Evolutionary conservation across 2,888 invertebrate species (phyloP), one percentile per base, ranked within the genome.

Genomic region (Nymphalis urticae): DNA sequence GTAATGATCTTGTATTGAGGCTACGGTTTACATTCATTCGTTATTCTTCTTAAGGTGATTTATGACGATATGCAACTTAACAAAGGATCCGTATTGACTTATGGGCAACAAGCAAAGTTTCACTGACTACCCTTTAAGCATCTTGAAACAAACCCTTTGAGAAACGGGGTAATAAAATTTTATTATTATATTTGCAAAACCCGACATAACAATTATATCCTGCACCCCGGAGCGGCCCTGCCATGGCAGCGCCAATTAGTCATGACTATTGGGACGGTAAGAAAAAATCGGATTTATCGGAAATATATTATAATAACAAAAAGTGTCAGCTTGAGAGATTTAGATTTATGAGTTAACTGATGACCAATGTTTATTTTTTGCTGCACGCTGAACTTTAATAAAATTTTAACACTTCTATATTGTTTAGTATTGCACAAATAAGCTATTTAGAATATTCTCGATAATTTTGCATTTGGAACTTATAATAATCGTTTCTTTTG

Each of bases 111-210:
- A 82, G 75, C 79, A 80, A 82, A 81, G 81, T 82, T 88, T 83
- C 84, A 84, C 85, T 80, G 82, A 77, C 86, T 88, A 90, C 90
- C 92, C 92, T 90, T 92, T 90, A 82, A 86, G 85, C 70, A 75
- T 77, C 77, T 81, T 76, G 82, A 85, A 83, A 87, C 87, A 86
- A 92, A 89, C 92, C 92, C 92, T 92, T 92, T 92, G 76, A 85
- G 81, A 85, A 89, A 90, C 86, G 88, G 90, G 90, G 90, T 90
- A 90, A 88, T 91, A 92, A 91, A 90, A 79, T 88, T 89, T 89
- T 92, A 89, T 89, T 91, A 90, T 91, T 86, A 92, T 92, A 90
- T 92, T 91, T 90, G 92, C 92, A 85, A 91, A 82, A 87, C 83
- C 80, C 76, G 68, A 84, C 78, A 79, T 85, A 86, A 90, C 88